These are phyloP conservation scores for Peromyscus nudipes DNA, from an alignment of 2,797 vertebrate genomes.

Conservation along the genomic window DNA sequence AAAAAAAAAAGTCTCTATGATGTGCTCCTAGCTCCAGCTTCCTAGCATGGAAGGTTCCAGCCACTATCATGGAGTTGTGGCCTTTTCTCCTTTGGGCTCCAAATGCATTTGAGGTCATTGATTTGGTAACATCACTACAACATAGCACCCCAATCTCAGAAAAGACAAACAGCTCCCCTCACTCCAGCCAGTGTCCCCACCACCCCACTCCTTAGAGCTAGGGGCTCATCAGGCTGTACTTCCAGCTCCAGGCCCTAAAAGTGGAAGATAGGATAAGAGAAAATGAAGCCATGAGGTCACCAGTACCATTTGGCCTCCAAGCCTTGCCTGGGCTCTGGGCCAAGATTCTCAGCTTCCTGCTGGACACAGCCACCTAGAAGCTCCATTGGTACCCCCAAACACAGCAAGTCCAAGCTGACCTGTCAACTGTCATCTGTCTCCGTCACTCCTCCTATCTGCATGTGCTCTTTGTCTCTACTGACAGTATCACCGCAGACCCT, in stretches of 20 bases:
- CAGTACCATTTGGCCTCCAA: background rate
- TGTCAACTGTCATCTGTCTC: background rate
- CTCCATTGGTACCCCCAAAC: background rate
- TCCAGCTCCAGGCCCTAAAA: background rate
- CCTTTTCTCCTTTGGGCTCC: background rate
- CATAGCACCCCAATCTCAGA: background rate
- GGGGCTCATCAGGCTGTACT: background rate
- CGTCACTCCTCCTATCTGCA: background rate
- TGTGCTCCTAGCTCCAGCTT: background rate
- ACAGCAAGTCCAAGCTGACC: background rate
- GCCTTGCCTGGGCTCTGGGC: background rate
- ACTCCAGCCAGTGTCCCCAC: background rate
- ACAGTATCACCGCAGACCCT: background rate
- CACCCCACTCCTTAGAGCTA: background rate
- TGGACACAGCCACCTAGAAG: background rate
- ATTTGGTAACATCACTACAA: background rate
- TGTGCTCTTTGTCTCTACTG: background rate
- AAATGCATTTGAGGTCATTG: background rate
- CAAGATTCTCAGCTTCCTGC: background rate
- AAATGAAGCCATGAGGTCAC: background rate
- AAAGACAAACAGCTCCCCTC: background rate
- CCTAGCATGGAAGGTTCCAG: background rate
- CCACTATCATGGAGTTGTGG: background rate
- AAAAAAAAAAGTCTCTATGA: background rate
- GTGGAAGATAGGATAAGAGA: background rate